These are phyloP conservation scores for Periophthalmus modestus DNA, from an alignment of 2,113 vertebrate genomes.

Conservation along the genomic window DNA sequence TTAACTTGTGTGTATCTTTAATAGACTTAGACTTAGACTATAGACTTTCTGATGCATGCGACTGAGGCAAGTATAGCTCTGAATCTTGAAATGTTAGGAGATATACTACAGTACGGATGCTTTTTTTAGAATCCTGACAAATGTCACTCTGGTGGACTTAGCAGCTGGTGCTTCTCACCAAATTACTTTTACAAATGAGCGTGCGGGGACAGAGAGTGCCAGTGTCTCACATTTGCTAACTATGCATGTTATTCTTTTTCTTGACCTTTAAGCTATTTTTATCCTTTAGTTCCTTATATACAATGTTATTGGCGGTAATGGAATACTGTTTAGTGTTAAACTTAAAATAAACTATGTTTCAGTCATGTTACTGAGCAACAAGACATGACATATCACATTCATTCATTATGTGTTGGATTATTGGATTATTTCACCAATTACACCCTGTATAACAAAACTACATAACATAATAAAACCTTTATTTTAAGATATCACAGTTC, in stretches of 20 bases:
- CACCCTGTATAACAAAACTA: neutral
- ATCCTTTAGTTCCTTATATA: neutral
- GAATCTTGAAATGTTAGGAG: conserved; percentile 19
- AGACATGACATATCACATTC: neutral
- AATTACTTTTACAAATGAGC: conserved; percentile 31
- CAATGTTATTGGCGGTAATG: neutral
- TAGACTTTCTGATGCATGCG: conserved; percentile 15
- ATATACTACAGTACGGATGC: conserved; percentile 28
- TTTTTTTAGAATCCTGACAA: conserved; percentile 67
- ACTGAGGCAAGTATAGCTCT: conserved; percentile 17
- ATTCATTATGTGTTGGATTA: neutral
- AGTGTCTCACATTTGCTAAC: conserved; percentile 12
- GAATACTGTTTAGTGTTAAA: neutral
- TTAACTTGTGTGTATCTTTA: neutral
- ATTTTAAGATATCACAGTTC: neutral
- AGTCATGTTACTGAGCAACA: neutral
- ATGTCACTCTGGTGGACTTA: conserved; percentile 46
- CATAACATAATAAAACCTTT: neutral
- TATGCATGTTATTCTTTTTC: neutral
- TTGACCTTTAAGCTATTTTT: conserved; percentile 1
- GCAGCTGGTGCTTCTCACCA: conserved; percentile 52
- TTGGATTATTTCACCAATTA: neutral
- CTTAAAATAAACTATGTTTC: neutral
- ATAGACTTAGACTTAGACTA: too few species aligned
- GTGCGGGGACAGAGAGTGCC: neutral